Percentiles rank a stretch among this genome's conserved stretches.
Conservation (phyloP, 2,888 invertebrate genomes). For the Vannuccia rotundouncinata region DNA sequence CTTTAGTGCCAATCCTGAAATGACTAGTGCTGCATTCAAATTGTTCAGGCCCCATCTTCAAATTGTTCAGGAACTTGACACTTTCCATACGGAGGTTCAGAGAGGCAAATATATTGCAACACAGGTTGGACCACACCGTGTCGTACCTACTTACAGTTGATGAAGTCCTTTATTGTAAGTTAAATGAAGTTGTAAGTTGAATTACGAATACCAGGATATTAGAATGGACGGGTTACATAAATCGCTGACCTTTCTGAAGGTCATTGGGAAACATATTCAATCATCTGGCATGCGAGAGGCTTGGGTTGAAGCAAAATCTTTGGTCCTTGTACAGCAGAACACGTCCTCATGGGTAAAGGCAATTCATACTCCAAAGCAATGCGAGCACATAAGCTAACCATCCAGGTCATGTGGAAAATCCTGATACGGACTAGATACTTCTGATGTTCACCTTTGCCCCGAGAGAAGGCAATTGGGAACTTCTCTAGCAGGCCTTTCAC, state of each 20-base stretch:
- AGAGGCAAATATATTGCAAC: constrained; percentile 31
- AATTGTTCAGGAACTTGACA: constrained; percentile 34
- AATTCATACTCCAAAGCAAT: too few species aligned
- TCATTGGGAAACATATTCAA: constrained; percentile 12
- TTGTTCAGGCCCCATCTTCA: constrained; percentile 24
- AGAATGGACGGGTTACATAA: constrained; percentile 33
- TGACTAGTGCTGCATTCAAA: constrained; percentile 4
- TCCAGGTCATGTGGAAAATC: too few species aligned
- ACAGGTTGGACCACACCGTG: neutral
- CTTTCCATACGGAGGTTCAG: constrained; percentile 21
- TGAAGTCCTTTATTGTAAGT: constrained; percentile 30
- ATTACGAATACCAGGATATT: constrained; percentile 30
- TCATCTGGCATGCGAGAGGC: too few species aligned
- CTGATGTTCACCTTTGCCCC: too few species aligned
- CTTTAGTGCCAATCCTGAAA: neutral
- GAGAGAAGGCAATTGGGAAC: too few species aligned
- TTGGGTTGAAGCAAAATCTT: too few species aligned
- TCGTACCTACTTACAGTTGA: constrained; percentile 38
- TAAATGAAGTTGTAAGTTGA: constrained; percentile 38
- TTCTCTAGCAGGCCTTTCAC: too few species aligned
- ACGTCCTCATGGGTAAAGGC: too few species aligned
- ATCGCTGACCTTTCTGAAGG: neutral
- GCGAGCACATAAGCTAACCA: too few species aligned
- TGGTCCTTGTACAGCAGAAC: too few species aligned
- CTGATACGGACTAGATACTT: too few species aligned